phyloP scores from a whole-genome alignment of 2,797 vertebrate genomes.

The Poeciliopsis turneri region DNA sequence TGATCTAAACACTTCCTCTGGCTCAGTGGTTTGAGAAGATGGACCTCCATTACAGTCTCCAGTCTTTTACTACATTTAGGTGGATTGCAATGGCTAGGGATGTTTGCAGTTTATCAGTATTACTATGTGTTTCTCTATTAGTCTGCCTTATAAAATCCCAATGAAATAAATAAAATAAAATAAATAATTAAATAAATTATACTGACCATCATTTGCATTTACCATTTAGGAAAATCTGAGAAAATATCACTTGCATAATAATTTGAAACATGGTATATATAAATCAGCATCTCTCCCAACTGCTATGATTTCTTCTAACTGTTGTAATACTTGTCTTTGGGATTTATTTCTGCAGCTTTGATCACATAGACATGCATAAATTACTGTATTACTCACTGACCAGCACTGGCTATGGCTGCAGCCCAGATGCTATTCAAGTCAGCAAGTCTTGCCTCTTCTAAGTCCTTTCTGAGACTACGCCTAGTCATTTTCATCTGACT shows the following conservation, averaged over 20 bases:
- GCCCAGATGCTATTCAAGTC: slow-evolving; percentile 5
- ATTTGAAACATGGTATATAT: background rate
- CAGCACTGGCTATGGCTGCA: background rate
- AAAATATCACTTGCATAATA: no score
- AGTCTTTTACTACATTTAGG: background rate
- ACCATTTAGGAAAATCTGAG: no score
- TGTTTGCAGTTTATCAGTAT: background rate
- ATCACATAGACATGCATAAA: background rate
- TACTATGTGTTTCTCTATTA: background rate
- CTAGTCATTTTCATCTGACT: slow-evolving; percentile 4
- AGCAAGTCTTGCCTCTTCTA: background rate
- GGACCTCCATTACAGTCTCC: background rate
- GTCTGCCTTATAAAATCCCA: background rate
- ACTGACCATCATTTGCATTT: no score
- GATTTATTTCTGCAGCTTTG: background rate
- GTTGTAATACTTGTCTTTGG: background rate
- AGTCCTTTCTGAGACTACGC: background rate
- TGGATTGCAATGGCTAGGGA: background rate
- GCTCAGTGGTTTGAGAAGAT: background rate
- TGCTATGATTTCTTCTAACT: background rate
- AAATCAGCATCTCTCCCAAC: background rate
- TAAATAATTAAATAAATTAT: no score
- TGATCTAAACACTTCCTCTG: background rate
- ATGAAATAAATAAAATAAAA: background rate
- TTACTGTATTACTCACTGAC: background rate